A percentile compares a stretch with the other conserved stretches of the same genome.
phyloP scores from a whole-genome alignment of 2,888 invertebrate species.

The Papilio demoleus region DNA sequence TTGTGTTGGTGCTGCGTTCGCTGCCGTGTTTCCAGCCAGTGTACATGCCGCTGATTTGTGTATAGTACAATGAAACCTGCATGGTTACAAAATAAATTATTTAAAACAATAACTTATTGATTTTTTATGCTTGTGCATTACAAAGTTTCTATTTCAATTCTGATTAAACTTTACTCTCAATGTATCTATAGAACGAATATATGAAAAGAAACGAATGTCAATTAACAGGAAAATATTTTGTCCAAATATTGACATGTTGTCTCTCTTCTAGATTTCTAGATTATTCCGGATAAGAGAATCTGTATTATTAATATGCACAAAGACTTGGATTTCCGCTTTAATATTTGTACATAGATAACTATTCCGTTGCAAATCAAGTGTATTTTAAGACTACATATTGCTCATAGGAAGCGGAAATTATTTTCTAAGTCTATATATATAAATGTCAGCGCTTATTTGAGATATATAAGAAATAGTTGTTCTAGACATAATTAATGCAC shows the following conservation, averaged over 20 bases:
- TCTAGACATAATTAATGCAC: not conserved
- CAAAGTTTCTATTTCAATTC: no score
- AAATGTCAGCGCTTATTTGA: not conserved
- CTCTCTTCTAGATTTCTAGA: not conserved
- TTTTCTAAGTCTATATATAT: not conserved
- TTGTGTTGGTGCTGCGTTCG: conserved; percentile 83
- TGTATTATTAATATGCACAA: not conserved
- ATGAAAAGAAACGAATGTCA: no score
- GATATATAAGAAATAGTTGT: not conserved
- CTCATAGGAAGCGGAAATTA: conserved; percentile 13
- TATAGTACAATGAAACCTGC: conserved; percentile 88
- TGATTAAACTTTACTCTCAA: no score
- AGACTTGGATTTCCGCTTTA: not conserved
- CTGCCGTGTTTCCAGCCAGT: conserved; percentile 89
- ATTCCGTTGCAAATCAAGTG: not conserved
- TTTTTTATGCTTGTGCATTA: no score
- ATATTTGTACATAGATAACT: not conserved
- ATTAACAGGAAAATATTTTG: not conserved
- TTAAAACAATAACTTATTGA: no score
- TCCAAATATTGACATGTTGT: not conserved
- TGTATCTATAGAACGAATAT: no score
- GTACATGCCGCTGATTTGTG: conserved; percentile 90
- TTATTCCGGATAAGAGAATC: not conserved
- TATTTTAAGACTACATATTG: not conserved
- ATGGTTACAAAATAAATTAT: conserved; percentile 39